A percentile compares a stretch with the other conserved stretches of the same genome.
Conservation (phyloP, 2,113 vertebrate species). For the Paramormyrops kingsleyae region DNA sequence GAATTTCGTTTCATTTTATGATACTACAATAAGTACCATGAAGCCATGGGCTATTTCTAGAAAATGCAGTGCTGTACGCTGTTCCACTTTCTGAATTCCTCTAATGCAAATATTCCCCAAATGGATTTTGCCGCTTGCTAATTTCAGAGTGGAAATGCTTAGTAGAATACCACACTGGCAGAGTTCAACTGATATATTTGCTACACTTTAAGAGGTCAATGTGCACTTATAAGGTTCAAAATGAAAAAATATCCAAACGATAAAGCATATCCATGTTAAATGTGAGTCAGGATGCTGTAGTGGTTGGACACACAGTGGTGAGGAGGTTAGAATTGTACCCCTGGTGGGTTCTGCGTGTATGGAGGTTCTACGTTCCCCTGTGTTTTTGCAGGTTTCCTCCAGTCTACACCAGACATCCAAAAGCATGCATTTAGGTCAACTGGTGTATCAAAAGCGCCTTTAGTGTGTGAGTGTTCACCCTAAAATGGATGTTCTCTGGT, state of each 20-base stretch:
- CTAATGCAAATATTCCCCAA: slow-evolving; percentile 9
- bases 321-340: slow-evolving; percentile 47
- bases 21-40: background rate
- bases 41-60: background rate
- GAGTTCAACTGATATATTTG: background rate
- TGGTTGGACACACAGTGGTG: no score
- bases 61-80: background rate
- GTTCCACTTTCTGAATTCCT: background rate
- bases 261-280: background rate
- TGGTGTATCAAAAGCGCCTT: background rate
- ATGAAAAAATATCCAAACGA: background rate
- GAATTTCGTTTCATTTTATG: background rate
- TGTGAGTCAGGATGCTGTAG: background rate
- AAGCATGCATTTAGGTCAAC: background rate
- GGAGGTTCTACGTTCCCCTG: background rate
- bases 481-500: background rate
- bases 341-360: slow-evolving; percentile 18
- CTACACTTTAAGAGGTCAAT: background rate
- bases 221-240: background rate
- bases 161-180: background rate
- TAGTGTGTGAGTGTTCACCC: background rate
- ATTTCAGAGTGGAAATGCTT: background rate
- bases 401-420: background rate
- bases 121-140: slow-evolving; percentile 6
- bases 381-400: background rate